Evolutionary conservation across 2,113 vertebrate genomes (phyloP), one percentile per base, ranked within the genome.

Genomic region (Dascyllus trimaculatus): DNA sequence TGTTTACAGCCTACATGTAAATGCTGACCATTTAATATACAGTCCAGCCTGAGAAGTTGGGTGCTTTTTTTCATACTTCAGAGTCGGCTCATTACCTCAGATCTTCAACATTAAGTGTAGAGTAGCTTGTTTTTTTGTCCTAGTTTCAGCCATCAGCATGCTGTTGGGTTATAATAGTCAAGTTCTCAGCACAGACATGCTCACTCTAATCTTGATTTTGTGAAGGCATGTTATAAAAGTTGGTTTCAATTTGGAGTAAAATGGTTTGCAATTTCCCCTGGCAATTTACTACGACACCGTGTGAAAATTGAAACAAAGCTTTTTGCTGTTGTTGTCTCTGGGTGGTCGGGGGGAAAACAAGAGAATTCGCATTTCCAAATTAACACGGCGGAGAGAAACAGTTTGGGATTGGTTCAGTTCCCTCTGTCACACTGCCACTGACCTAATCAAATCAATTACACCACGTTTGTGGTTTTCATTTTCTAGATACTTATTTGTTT

Each of bases 231-330:
- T 43, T 52, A 35, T 35, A 11, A 29, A 78, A 58, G 69, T 81
- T 76, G 65, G 51, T 88, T 19, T 51, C 48, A 51, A 61, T 78
- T 45, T 65, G 45, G 38, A 54, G 53, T 25, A 45, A 71, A 75
- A 65, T 58, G 1, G 60, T 80, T 26, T 74, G 51, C 38, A 48
- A 69, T 78, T 78, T 82, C 75, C 53, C 13, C 2, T 56, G 22
- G 65, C 65, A 63, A 62, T 87, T 84, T 78, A 38, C 69, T 61
- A 35, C 2, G 60, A 63, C 71, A 62, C 60, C 38, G 11, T 46
- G 40, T 57, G 52, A 18, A 67, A 80, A 80, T 22, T 78, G 71
- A 87, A 89, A 82, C 1, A 0, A 45, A 19, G 58, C 51, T 49
- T 68, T 67, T 69, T 22, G 18, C 25, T 78, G 72, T 45, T 49